Evolutionary conservation across 2,797 vertebrate genomes (phyloP).

Genomic region (Apodemus agrarius): DNA sequence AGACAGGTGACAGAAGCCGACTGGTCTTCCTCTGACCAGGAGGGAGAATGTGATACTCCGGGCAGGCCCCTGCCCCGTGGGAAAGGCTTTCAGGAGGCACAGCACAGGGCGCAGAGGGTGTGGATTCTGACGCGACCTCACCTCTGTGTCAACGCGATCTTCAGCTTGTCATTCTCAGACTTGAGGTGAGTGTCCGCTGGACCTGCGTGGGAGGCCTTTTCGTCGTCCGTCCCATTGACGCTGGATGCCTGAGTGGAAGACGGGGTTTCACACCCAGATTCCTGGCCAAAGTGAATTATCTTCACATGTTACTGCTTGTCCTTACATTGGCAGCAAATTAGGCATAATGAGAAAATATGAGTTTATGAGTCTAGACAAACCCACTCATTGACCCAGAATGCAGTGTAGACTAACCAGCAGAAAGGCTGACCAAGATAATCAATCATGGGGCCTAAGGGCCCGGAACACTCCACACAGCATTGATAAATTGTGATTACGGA

Average conservation of each 20-base stretch:
- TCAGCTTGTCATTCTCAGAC: constrained; percentile 95
- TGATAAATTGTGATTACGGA: neutral
- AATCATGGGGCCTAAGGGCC: neutral
- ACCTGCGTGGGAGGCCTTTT: constrained; percentile 92
- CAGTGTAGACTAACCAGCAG: too few species aligned
- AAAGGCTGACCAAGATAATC: neutral
- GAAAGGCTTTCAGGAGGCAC: neutral
- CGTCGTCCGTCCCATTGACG: constrained; percentile 96
- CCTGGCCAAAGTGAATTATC: constrained; percentile 83
- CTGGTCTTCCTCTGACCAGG: neutral
- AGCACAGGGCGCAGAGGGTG: rapidly evolving
- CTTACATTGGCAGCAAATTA: neutral
- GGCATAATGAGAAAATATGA: neutral
- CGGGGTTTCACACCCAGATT: constrained; percentile 93
- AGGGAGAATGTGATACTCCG: neutral
- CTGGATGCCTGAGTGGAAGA: constrained; percentile 93
- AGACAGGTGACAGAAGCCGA: neutral
- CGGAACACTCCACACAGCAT: rapidly evolving
- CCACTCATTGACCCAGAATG: neutral
- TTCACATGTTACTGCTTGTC: neutral
- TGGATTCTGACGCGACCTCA: constrained; percentile 67
- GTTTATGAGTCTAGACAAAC: neutral
- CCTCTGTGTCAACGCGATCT: constrained; percentile 95
- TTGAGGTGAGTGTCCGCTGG: constrained; percentile 91
- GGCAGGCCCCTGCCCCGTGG: neutral